Conservation (phyloP, 2,888 invertebrate genomes). For the Allophyes oxyacanthae region DNA sequence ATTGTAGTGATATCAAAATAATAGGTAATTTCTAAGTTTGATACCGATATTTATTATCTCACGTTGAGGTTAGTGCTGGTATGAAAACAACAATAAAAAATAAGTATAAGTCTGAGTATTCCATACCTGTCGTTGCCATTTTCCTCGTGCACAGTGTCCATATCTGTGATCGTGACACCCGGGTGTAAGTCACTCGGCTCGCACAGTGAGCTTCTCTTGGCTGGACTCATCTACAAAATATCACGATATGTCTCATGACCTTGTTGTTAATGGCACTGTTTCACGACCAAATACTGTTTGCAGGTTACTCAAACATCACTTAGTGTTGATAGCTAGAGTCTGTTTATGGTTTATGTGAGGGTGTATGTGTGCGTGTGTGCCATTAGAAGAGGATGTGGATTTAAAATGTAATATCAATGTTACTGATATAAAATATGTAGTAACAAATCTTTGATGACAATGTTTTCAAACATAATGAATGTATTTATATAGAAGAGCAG, state of each 20-base stretch:
- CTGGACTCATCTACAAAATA: constrained; percentile 81
- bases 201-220: constrained; percentile 73
- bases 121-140: constrained; percentile 84
- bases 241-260: constrained; percentile 52
- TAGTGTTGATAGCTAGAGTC: background rate
- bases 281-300: constrained; percentile 31
- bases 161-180: constrained; percentile 81
- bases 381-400: background rate
- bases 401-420: background rate
- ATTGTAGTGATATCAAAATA: too few relatives aligned
- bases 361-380: too few relatives aligned
- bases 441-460: too few relatives aligned
- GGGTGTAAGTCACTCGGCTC: constrained; percentile 77
- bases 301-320: constrained; percentile 14
- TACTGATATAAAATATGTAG: too few relatives aligned
- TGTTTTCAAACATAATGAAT: too few relatives aligned
- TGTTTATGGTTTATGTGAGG: background rate
- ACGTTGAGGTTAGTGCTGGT: too few relatives aligned
- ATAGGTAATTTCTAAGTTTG: too few relatives aligned
- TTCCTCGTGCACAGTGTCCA: constrained; percentile 87
- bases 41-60: too few relatives aligned
- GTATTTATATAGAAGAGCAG: constrained; percentile 16
- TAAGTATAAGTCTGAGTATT: too few relatives aligned
- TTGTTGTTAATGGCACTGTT: constrained; percentile 46
- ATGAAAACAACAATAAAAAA: too few relatives aligned